Base-by-base conservation (phyloP, 1,140 invertebrate genomes). In the Schlechtendalia chinensis region DNA sequence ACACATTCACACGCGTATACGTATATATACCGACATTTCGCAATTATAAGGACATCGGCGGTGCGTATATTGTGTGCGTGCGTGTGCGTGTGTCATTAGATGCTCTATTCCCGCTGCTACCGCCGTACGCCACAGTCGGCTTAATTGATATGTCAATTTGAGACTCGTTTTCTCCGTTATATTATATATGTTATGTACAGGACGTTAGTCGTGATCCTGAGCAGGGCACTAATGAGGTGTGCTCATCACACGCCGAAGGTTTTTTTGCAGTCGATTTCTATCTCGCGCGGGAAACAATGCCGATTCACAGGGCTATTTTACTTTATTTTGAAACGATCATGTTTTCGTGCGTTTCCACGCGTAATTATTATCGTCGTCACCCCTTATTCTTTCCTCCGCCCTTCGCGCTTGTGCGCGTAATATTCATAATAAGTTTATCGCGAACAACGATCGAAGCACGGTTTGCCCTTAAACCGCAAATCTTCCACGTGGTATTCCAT, bases 91-190 rank as follows among this genome's bases (percentile, higher is more conserved):
- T 63, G 75, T 79, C 39, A 79, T 79, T 79, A 79, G 75, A 47
- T 79, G 22, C 58, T 50, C 59, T 24, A 10, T 45, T 63, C 39
- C 58, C 32, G 17, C 53, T 29, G n/a, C 72, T 59, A 75, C 72
- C 32, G n/a, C 17, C 10, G 24, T 54, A 54, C 69, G 50, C 27
- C 58, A n/a, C n/a, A n/a, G 11, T 58, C 39, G n/a, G n/a, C 72
- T 77, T 79, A 79, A 79, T 79, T 79, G 75, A 63, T 79, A 79
- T 63, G 75, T 79, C 75, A 79, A 79, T 79, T 79, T 79, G 56
- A 63, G 75, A 47, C 74, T 77, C 74, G 74, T 77, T 77, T 75
- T 47, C 75, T 14, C 58, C 10, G n/a, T 56, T 12, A 53, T 47
- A 24, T 17, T 16, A 50, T 0, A 17, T 63, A 24, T 24, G 10